These are phyloP conservation scores for Rhinichthys klamathensis DNA, from an alignment of 2,113 vertebrate species.

Conservation along the genomic window DNA sequence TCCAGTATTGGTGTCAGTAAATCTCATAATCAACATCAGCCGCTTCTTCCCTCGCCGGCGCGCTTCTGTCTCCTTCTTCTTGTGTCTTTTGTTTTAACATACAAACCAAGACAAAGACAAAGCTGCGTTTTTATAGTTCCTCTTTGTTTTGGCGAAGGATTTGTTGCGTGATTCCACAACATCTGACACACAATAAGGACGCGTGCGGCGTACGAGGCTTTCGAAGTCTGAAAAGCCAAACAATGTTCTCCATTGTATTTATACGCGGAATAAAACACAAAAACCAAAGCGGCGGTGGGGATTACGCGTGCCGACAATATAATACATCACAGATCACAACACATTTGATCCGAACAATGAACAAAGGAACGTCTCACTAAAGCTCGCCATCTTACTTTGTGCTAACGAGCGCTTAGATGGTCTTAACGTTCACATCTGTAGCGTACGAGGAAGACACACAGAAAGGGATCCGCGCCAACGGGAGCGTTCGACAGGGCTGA, in stretches of 20 bases:
- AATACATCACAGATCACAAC: slow-evolving; percentile 68
- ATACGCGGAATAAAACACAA: slow-evolving; percentile 66
- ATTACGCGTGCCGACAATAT: slow-evolving; percentile 69
- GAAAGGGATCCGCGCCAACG: neutral
- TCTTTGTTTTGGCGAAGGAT: slow-evolving; percentile 69
- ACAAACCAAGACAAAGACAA: slow-evolving; percentile 49
- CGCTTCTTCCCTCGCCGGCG: neutral
- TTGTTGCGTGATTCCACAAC: slow-evolving; percentile 68
- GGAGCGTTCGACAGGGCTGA: neutral
- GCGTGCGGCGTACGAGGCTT: slow-evolving; percentile 56
- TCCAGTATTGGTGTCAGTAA: neutral
- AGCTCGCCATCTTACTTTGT: slow-evolving; percentile 56
- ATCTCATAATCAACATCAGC: neutral
- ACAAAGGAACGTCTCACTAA: slow-evolving; percentile 51
- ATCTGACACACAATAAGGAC: slow-evolving; percentile 69
- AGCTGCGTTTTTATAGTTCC: slow-evolving; percentile 61
- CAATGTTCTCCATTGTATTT: slow-evolving; percentile 71
- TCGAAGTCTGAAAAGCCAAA: slow-evolving; percentile 70
- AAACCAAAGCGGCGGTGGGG: slow-evolving; percentile 68
- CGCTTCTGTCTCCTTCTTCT: slow-evolving; percentile 24
- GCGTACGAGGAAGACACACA: neutral
- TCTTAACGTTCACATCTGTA: slow-evolving; percentile 66
- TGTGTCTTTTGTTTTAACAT: slow-evolving; percentile 16
- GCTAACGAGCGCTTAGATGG: slow-evolving; percentile 68
- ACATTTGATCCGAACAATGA: slow-evolving; percentile 64